Conservation (phyloP, 2,888 invertebrate genomes). For the Leuctra nigra region DNA sequence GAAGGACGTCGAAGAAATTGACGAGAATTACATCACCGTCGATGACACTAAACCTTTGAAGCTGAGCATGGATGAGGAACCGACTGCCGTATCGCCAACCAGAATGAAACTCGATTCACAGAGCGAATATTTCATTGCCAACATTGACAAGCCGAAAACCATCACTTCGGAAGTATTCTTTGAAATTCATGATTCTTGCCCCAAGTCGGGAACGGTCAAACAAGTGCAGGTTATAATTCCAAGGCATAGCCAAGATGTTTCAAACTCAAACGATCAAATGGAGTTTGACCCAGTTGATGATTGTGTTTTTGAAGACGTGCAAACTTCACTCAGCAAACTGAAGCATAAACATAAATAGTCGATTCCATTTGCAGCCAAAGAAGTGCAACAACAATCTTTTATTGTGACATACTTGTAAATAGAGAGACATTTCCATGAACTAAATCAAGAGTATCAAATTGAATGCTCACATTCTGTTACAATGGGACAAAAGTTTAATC, state of each 20-base stretch:
- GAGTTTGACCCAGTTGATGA: background rate
- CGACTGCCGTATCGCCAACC: background rate
- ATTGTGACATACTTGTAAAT: no score
- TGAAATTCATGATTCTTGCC: background rate
- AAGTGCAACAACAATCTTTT: no score
- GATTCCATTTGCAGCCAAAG: no score
- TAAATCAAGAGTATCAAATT: no score
- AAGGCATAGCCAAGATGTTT: background rate
- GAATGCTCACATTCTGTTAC: no score
- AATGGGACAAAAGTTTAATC: no score
- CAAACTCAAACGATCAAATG: no score
- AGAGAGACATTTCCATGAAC: no score
- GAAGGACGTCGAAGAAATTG: background rate
- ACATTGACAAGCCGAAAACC: constrained; percentile 12
- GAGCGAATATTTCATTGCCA: constrained; percentile 25
- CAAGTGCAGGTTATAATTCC: no score
- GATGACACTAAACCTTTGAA: background rate
- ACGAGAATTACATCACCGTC: background rate
- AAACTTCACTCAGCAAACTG: background rate
- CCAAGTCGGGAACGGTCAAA: no score
- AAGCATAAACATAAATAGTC: background rate
- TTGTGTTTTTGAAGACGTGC: constrained; percentile 11
- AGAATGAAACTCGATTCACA: background rate
- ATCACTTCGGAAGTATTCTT: constrained; percentile 23
- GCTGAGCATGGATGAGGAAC: background rate